Evolutionary conservation across 2,888 invertebrate species (phyloP).

Genomic region (Molorchus minor): DNA sequence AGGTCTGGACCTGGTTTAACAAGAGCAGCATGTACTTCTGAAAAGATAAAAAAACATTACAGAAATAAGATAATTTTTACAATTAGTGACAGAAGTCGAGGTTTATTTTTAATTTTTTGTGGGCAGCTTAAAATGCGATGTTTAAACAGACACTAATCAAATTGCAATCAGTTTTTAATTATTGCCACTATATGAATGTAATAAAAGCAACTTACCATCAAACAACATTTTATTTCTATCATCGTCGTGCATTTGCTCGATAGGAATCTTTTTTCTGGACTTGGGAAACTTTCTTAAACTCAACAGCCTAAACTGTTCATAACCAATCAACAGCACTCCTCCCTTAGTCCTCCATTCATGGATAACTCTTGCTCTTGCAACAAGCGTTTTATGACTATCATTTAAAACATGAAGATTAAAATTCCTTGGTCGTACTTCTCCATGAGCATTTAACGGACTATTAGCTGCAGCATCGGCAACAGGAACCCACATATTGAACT

Average conservation of each 20-base stretch:
- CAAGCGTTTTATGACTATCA: slow-evolving; percentile 92
- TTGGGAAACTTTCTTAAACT: slow-evolving; percentile 80
- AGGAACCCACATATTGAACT: slow-evolving; percentile 98
- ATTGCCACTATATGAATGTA: too few species aligned
- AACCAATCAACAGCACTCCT: slow-evolving; percentile 95
- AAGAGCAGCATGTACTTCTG: slow-evolving; percentile 84
- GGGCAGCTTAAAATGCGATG: too few species aligned
- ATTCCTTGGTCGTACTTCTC: slow-evolving; percentile 78
- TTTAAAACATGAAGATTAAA: slow-evolving; percentile 92
- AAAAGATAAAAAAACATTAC: slow-evolving; percentile 20
- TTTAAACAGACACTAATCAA: too few species aligned
- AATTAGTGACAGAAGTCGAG: too few species aligned
- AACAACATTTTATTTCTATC: slow-evolving; percentile 77
- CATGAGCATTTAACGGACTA: slow-evolving; percentile 68
- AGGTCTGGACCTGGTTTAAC: slow-evolving; percentile 93
- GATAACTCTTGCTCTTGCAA: slow-evolving; percentile 86
- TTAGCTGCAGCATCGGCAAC: slow-evolving; percentile 63
- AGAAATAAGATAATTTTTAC: not conserved
- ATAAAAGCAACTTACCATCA: slow-evolving; percentile 67
- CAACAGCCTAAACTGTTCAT: slow-evolving; percentile 93
- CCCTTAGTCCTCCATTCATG: slow-evolving; percentile 87
- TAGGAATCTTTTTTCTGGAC: slow-evolving; percentile 67
- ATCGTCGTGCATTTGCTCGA: slow-evolving; percentile 66
- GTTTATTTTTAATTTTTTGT: too few species aligned
- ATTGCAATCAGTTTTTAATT: too few species aligned